A percentile compares a stretch with the other conserved stretches of the same genome.
These are phyloP conservation scores for Artibeus lituratus DNA, from an alignment of 2,797 vertebrate genomes.

Conservation along the genomic window DNA sequence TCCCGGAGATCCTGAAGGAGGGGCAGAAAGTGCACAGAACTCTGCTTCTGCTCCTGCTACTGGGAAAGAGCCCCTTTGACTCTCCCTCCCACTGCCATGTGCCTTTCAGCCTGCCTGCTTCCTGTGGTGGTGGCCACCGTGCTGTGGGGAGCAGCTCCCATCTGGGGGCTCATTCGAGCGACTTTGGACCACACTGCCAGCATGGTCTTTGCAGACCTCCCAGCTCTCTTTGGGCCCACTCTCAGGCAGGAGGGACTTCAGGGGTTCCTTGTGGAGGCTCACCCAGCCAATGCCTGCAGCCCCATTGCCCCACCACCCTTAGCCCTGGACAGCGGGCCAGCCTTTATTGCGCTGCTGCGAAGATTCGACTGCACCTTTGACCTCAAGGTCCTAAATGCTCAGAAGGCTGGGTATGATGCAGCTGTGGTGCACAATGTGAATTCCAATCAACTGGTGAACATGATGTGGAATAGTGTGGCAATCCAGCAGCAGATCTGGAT, in stretches of 20 bases:
- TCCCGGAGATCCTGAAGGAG: neutral
- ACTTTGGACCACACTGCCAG: slow-evolving; percentile 83
- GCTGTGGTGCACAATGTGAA: slow-evolving; percentile 89
- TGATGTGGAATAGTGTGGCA: slow-evolving; percentile 89
- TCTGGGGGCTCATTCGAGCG: slow-evolving; percentile 58
- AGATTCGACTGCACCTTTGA: slow-evolving; percentile 92
- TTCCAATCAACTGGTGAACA: slow-evolving; percentile 88
- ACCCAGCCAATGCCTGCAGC: slow-evolving; percentile 87
- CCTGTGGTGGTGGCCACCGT: slow-evolving; percentile 26
- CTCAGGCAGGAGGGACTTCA: slow-evolving; percentile 86
- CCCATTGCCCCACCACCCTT: slow-evolving; percentile 82
- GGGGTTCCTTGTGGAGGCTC: slow-evolving; percentile 87
- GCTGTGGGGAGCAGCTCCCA: slow-evolving; percentile 54
- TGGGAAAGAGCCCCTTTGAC: neutral
- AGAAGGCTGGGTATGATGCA: slow-evolving; percentile 89
- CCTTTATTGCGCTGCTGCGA: slow-evolving; percentile 88
- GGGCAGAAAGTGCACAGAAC: neutral
- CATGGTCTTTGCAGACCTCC: slow-evolving; percentile 88
- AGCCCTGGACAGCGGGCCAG: slow-evolving; percentile 79
- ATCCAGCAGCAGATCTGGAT: slow-evolving; percentile 88
- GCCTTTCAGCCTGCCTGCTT: neutral
- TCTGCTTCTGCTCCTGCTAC: neutral
- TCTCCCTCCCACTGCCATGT: slow-evolving; percentile 2
- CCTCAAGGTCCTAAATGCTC: slow-evolving; percentile 90
- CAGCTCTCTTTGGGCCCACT: slow-evolving; percentile 88